Evolutionary conservation across 2,113 vertebrate genomes (phyloP).

Genomic region (Lepisosteus oculatus): DNA sequence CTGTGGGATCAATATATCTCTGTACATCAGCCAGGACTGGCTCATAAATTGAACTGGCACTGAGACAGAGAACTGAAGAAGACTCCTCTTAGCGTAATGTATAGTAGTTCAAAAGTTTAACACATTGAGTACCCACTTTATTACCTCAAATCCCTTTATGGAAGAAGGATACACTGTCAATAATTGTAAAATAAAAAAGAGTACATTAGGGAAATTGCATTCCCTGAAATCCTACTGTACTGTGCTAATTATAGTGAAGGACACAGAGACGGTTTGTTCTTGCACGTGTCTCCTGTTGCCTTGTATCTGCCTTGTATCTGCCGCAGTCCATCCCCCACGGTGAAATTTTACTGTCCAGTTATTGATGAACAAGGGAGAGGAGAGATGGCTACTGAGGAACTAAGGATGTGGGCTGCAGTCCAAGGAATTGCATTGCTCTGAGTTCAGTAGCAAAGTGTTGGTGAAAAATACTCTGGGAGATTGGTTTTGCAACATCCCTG

Average conservation of each 20-base stretch:
- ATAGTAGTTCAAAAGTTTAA: slow-evolving; percentile 23
- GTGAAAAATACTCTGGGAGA: background rate
- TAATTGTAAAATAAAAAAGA: background rate
- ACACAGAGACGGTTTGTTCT: background rate
- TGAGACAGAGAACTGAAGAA: background rate
- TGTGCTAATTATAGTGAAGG: slow-evolving; percentile 1
- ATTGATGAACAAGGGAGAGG: background rate
- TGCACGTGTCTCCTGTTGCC: slow-evolving; percentile 1
- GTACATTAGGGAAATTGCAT: slow-evolving; percentile 25
- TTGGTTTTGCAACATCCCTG: background rate
- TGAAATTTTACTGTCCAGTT: background rate
- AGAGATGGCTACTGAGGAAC: background rate
- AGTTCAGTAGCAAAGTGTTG: background rate
- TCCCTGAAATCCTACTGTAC: background rate
- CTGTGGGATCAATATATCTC: slow-evolving; percentile 3
- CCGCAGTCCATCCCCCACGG: background rate
- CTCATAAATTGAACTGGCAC: slow-evolving; percentile 12
- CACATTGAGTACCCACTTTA: slow-evolving; percentile 19
- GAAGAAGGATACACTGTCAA: background rate
- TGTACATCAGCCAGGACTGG: background rate
- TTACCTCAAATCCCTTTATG: background rate
- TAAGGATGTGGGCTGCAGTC: background rate
- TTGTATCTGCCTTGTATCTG: background rate
- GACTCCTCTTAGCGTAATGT: slow-evolving; percentile 19
- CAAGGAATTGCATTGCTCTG: slow-evolving; percentile 4